Percentiles rank a stretch among this genome's conserved stretches.
phyloP scores from a whole-genome alignment of 2,797 vertebrate species.

The Pseudochromis fuscus region DNA sequence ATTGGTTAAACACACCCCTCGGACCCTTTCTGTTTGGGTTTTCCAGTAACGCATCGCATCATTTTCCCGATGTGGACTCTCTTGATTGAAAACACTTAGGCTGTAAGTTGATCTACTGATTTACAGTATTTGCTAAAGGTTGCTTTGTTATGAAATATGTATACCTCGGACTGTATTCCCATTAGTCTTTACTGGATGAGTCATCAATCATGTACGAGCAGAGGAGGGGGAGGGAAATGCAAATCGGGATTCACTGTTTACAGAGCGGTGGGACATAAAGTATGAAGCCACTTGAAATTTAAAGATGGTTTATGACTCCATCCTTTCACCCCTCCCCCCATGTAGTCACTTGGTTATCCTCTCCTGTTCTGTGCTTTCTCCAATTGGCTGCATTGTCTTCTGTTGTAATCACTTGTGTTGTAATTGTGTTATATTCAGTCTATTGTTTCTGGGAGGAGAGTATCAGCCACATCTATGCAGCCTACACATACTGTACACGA shows the following conservation, averaged over 20 bases:
- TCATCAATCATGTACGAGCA: slow-evolving; percentile 63
- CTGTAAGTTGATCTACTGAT: slow-evolving; percentile 29
- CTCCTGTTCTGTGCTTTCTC: background rate
- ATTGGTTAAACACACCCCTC: too few species aligned
- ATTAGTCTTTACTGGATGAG: slow-evolving; percentile 56
- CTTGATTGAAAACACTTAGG: background rate
- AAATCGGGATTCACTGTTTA: slow-evolving; percentile 22
- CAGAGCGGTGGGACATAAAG: slow-evolving; percentile 11
- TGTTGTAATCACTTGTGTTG: background rate
- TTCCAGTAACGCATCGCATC: too few species aligned
- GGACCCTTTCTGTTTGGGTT: too few species aligned
- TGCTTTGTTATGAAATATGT: slow-evolving; percentile 58
- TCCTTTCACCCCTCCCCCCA: background rate
- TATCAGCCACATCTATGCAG: too few species aligned
- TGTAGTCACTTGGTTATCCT: slow-evolving; percentile 1
- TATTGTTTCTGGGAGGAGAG: too few species aligned
- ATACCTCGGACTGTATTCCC: slow-evolving; percentile 37
- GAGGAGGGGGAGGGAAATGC: slow-evolving; percentile 8
- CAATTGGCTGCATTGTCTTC: background rate
- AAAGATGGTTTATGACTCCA: slow-evolving; percentile 15
- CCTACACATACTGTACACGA: too few species aligned
- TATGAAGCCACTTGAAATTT: slow-evolving; percentile 22
- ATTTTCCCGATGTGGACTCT: background rate
- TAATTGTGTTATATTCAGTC: background rate
- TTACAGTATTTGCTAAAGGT: slow-evolving; percentile 41